Evolutionary conservation across 92 coral and sea anemone genomes (phyloP).

Genomic region (Epizoanthus illoricatus): DNA sequence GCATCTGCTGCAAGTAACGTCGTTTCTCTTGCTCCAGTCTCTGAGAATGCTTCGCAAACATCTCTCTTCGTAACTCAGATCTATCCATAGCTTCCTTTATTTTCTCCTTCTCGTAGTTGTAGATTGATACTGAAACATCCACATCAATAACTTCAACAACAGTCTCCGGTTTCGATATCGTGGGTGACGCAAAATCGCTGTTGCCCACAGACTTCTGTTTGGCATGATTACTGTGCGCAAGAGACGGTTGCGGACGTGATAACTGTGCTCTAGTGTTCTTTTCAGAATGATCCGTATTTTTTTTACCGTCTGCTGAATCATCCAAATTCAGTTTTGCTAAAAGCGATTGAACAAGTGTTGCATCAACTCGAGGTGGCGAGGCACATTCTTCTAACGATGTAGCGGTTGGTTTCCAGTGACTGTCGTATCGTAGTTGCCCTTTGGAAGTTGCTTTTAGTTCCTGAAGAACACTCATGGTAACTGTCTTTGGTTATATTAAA

Average conservation of each 20-base stretch:
- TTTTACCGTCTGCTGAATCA: not conserved
- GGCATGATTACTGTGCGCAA: not conserved
- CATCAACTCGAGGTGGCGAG: constrained; percentile 46
- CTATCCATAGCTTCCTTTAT: constrained; percentile 48
- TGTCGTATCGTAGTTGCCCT: constrained; percentile 70
- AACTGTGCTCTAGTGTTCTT: not conserved
- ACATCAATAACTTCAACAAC: constrained; percentile 48
- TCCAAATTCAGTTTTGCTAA: constrained; percentile 10
- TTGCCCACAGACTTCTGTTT: not conserved
- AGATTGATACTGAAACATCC: constrained; percentile 18
- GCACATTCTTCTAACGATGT: constrained; percentile 58
- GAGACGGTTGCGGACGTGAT: not conserved
- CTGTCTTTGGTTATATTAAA: not conserved
- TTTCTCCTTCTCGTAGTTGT: constrained; percentile 50
- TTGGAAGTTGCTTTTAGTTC: constrained; percentile 67
- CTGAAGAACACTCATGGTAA: constrained; percentile 42
- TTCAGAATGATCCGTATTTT: not conserved
- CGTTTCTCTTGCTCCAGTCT: constrained; percentile 46
- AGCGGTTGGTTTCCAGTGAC: constrained; percentile 58
- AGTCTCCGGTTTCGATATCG: constrained; percentile 28
- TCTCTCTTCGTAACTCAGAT: constrained; percentile 37
- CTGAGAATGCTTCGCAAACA: constrained; percentile 48
- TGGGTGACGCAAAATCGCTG: not conserved
- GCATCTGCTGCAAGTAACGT: constrained; percentile 45
- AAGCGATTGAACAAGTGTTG: not conserved